Evolutionary conservation across 2,113 vertebrate species (phyloP).

Genomic region (Tor tambroides): DNA sequence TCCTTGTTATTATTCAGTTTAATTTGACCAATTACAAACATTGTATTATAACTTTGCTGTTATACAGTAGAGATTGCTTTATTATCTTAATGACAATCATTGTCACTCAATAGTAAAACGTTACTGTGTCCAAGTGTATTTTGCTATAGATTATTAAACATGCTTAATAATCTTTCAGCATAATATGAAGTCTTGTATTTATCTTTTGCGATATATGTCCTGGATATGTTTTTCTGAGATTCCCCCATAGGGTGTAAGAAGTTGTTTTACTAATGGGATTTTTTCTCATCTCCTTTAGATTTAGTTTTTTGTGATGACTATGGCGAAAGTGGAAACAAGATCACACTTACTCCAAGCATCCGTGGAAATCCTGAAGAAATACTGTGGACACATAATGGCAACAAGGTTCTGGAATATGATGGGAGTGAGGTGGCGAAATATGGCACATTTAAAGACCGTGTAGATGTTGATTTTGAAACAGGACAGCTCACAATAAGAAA

Average conservation of each 20-base stretch:
- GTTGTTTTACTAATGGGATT: not conserved
- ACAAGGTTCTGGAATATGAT: constrained; percentile 12
- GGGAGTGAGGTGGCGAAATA: not conserved
- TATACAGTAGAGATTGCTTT: not conserved
- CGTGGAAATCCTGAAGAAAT: not conserved
- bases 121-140: no score
- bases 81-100: not conserved
- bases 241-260: not conserved
- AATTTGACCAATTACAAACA: not conserved
- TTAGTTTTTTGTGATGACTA: not conserved
- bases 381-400: constrained; percentile 1
- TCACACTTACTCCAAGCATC: not conserved
- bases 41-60: not conserved
- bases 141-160: not conserved
- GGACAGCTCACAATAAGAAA: constrained; percentile 2
- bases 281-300: not conserved
- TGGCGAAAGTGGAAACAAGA: not conserved
- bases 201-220: not conserved
- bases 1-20: not conserved
- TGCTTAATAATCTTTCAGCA: not conserved
- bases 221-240: not conserved
- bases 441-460: not conserved
- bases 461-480: not conserved
- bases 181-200: not conserved
- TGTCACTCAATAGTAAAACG: not conserved